Evolutionary conservation across 2,888 invertebrate genomes (phyloP).

Genomic region (Pomacea canaliculata): DNA sequence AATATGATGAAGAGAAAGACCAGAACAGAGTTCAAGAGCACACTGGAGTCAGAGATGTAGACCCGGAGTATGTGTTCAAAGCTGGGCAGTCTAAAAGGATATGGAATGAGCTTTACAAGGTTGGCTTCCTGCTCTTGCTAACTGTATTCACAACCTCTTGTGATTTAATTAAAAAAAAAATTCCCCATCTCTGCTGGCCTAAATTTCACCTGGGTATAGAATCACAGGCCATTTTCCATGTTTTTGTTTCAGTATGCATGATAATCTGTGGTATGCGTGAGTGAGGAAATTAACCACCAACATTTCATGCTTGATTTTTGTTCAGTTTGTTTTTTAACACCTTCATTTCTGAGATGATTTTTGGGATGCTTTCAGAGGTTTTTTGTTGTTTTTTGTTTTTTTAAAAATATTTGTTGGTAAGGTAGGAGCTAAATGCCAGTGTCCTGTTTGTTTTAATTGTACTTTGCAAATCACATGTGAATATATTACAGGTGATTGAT

Average conservation of each 20-base stretch:
- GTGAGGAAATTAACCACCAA: no score
- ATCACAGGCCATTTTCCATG: no score
- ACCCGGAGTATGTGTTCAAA: conserved; percentile 84
- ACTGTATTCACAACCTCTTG: background rate
- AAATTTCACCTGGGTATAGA: no score
- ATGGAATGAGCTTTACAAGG: conserved; percentile 99
- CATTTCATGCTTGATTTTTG: no score
- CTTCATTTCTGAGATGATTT: background rate
- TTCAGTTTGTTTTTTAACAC: no score
- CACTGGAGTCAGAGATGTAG: conserved; percentile 82
- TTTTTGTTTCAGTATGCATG: no score
- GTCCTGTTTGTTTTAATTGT: no score
- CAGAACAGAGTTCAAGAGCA: conserved; percentile 83
- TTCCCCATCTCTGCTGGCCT: no score
- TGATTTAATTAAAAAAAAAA: background rate
- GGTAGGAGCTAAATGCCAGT: no score
- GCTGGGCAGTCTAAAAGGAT: conserved; percentile 92
- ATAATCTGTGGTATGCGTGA: no score
- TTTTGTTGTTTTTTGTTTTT: background rate
- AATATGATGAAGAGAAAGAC: conserved; percentile 86
- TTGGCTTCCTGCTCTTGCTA: conserved; percentile 65
- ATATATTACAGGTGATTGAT: conserved; percentile 78
- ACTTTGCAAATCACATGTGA: no score
- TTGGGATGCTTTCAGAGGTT: background rate
- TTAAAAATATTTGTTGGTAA: background rate